Percentiles rank a stretch among this genome's conserved stretches.
Conservation (phyloP, 2,113 vertebrate genomes). For the Cariama cristata region DNA sequence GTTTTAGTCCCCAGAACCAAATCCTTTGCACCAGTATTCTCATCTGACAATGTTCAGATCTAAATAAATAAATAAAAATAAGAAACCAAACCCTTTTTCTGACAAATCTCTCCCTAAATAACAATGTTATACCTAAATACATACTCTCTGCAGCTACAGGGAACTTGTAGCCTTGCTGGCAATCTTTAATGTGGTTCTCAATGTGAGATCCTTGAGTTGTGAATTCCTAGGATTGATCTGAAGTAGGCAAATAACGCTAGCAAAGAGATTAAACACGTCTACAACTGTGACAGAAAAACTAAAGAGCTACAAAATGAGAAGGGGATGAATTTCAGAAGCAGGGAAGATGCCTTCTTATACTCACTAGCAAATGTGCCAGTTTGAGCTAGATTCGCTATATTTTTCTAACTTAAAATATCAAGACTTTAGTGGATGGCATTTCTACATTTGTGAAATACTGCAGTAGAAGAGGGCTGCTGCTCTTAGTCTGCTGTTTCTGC, state of each 20-base stretch:
- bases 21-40: not conserved
- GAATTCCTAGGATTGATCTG: not conserved
- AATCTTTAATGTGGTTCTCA: not conserved
- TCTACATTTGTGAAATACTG: not conserved
- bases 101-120: not conserved
- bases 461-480: not conserved
- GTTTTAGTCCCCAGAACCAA: not conserved
- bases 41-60: not conserved
- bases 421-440: not conserved
- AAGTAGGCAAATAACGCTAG: not conserved
- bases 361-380: not conserved
- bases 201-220: not conserved
- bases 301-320: not conserved
- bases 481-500: conserved; percentile 14
- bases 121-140: not conserved
- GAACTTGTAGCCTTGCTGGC: not conserved
- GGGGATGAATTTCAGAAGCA: not conserved
- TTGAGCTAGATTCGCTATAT: not conserved
- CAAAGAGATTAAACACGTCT: not conserved
- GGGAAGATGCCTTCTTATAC: not conserved
- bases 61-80: not conserved
- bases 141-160: not conserved
- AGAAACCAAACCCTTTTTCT: not conserved
- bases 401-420: not conserved
- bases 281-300: not conserved